These are phyloP conservation scores for Seriola rivoliana DNA, from an alignment of 2,113 vertebrate species.

Conservation along the genomic window DNA sequence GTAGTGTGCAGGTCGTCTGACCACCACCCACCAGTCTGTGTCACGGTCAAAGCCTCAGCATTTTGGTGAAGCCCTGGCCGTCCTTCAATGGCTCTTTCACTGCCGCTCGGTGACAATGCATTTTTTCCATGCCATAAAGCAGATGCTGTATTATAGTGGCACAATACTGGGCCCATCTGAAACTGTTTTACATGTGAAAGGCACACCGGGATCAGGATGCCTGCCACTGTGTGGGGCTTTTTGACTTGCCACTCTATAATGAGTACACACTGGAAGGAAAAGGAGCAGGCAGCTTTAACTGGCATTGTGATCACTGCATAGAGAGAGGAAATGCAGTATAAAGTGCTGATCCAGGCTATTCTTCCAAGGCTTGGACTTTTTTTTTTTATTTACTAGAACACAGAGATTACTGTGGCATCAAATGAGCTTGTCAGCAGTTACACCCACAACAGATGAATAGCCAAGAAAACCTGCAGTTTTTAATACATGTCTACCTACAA, in stretches of 20 bases:
- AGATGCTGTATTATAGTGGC: constrained; percentile 82
- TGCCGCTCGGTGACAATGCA: constrained; percentile 79
- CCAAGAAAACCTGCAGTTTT: constrained; percentile 38
- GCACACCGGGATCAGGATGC: constrained; percentile 78
- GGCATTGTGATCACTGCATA: constrained; percentile 76
- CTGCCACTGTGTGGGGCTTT: constrained; percentile 78
- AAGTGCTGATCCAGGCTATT: constrained; percentile 82
- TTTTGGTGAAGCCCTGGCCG: constrained; percentile 66
- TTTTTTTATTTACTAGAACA: constrained; percentile 70
- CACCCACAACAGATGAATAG: constrained; percentile 21
- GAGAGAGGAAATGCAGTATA: constrained; percentile 77
- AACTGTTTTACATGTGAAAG: constrained; percentile 84
- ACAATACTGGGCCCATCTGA: constrained; percentile 79
- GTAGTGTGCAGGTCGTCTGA: constrained; percentile 44
- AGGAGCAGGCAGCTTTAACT: constrained; percentile 71
- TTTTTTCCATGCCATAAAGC: constrained; percentile 84
- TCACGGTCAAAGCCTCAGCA: constrained; percentile 66
- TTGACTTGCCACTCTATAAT: constrained; percentile 81
- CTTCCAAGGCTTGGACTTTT: constrained; percentile 55
- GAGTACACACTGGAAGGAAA: constrained; percentile 73
- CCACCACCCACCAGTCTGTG: constrained; percentile 65
- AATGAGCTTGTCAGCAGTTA: constrained; percentile 78
- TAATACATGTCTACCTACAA: constrained; percentile 13
- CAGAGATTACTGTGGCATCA: constrained; percentile 63
- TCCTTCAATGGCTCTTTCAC: constrained; percentile 81